Evolutionary conservation across 2,797 vertebrate genomes (phyloP).

Genomic region (Enteromius viviparus): DNA sequence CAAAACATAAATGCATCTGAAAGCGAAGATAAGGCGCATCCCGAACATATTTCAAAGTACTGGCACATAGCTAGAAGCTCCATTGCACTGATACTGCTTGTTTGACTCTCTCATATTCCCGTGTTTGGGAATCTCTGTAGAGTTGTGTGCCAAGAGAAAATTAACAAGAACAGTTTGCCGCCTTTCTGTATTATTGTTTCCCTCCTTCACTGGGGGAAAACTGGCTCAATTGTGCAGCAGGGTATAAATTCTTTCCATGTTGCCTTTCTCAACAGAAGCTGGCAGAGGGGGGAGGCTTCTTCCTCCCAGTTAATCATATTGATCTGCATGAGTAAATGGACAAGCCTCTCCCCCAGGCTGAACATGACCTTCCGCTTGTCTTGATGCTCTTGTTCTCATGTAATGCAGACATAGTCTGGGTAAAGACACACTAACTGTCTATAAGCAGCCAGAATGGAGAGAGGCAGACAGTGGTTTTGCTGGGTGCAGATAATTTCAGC

Average conservation of each 20-base stretch:
- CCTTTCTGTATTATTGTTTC: constrained; percentile 14
- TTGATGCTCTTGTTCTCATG: constrained; percentile 10
- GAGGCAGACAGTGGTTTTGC: not conserved
- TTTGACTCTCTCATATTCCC: constrained; percentile 14
- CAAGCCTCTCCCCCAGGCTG: constrained; percentile 12
- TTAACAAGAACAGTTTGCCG: constrained; percentile 39
- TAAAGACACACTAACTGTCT: not conserved
- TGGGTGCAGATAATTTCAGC: constrained; percentile 13
- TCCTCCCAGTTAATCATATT: constrained; percentile 49
- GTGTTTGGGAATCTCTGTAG: constrained; percentile 31
- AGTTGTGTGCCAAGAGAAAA: constrained; percentile 31
- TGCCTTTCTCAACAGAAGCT: not conserved
- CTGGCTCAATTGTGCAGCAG: constrained; percentile 5
- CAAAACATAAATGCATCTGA: constrained; percentile 10
- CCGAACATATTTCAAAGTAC: not conserved
- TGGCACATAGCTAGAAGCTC: constrained; percentile 3
- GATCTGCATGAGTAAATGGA: constrained; percentile 41
- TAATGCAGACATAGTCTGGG: constrained; percentile 2
- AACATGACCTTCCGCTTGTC: constrained; percentile 45
- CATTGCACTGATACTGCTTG: not conserved
- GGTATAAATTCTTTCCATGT: constrained; percentile 39
- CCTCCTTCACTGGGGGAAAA: constrained; percentile 20
- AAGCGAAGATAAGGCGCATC: not conserved
- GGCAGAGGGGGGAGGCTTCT: constrained; percentile 5
- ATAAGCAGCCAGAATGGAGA: not conserved